Percentiles rank a stretch among this genome's conserved stretches.
These are phyloP conservation scores for Netelia virgata DNA, from an alignment of 2,888 invertebrate species.

Conservation along the genomic window DNA sequence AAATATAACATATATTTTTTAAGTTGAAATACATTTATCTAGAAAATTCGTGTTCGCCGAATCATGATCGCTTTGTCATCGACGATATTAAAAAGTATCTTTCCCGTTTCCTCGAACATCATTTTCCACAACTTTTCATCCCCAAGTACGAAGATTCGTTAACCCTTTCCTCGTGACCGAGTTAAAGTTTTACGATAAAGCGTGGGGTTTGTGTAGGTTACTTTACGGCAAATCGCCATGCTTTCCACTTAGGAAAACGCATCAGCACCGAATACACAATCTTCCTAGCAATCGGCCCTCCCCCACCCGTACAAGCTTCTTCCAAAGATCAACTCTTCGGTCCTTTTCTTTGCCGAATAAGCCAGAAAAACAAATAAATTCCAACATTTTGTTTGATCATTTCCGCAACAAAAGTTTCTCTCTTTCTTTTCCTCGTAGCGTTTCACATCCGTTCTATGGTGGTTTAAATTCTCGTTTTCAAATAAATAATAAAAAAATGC, in stretches of 20 bases:
- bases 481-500: no score
- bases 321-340: background rate
- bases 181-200: conserved; percentile 27
- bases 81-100: background rate
- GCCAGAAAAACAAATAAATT: background rate
- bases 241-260: background rate
- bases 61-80: background rate
- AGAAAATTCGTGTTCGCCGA: no score
- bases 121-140: conserved; percentile 11
- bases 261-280: background rate
- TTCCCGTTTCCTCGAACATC: conserved; percentile 15
- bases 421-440: no score
- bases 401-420: no score
- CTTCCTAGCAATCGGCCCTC: background rate
- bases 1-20: no score
- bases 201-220: background rate
- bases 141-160: background rate
- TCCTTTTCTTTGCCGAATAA: background rate
- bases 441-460: no score
- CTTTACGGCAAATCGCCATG: background rate
- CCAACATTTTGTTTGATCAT: background rate
- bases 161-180: background rate
- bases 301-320: background rate
- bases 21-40: no score
- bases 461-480: no score